phyloP scores from a whole-genome alignment of 1,140 invertebrate species.

The Leptestheria dahalacensis region DNA sequence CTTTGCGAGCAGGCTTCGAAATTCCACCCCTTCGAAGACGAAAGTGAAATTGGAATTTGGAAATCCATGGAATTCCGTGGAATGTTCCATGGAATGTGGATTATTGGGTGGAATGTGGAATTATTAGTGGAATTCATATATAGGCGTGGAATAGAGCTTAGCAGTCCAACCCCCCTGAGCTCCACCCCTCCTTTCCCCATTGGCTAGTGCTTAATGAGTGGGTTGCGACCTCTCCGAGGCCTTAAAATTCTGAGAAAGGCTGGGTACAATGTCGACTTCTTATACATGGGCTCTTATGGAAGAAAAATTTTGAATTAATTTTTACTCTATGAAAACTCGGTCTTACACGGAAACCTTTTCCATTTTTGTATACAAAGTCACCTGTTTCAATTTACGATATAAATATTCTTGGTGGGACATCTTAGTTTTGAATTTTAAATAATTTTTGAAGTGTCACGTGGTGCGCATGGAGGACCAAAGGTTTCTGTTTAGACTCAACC shows the following conservation, averaged over 20 bases:
- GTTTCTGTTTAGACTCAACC: neutral
- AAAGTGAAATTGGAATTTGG: no score
- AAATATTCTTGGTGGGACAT: neutral
- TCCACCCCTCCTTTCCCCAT: no score
- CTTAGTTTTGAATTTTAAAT: neutral
- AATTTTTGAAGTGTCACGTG: neutral
- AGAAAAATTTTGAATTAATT: neutral
- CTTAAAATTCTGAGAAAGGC: neutral
- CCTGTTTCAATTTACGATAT: neutral
- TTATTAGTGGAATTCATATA: no score
- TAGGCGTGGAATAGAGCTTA: no score
- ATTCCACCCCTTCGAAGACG: no score
- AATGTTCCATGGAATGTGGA: no score
- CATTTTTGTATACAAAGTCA: neutral
- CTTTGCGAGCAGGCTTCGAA: no score
- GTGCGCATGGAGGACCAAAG: neutral
- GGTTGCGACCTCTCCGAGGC: no score
- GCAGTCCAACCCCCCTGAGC: no score
- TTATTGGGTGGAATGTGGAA: no score
- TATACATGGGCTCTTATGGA: neutral
- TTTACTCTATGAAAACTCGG: neutral
- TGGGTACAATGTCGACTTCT: neutral
- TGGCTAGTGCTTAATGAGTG: no score
- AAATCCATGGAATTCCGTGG: no score
- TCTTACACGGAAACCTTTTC: neutral